Percentiles rank a stretch among this genome's conserved stretches.
Conservation (phyloP, 1,140 invertebrate genomes). For the Drosophila kurseongensis region DNA sequence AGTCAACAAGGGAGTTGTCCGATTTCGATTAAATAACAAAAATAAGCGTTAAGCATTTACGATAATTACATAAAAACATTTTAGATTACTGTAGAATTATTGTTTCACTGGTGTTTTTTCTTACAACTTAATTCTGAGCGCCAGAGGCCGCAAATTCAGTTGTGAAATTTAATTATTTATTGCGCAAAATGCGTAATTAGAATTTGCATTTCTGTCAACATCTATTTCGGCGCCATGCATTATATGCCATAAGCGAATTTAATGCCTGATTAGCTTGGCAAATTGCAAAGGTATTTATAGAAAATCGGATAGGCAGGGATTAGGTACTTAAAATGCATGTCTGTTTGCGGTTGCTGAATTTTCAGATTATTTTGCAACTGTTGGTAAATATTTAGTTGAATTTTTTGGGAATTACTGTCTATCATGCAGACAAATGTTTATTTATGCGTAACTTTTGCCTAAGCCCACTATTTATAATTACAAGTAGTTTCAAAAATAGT, state of each 20-base stretch:
- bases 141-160: constrained; percentile 30
- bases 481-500: constrained; percentile 27
- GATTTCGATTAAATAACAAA: constrained; percentile 21
- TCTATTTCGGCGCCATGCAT: constrained; percentile 46
- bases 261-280: constrained; percentile 71
- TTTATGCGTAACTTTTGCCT: constrained; percentile 36
- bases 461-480: constrained; percentile 53
- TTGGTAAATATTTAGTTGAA: constrained; percentile 42
- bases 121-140: constrained; percentile 2
- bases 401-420: constrained; percentile 11
- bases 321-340: constrained; percentile 39
- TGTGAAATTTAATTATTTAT: constrained; percentile 65
- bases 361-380: constrained; percentile 13
- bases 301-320: constrained; percentile 8
- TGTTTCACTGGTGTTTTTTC: neutral
- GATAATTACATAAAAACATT: constrained; percentile 35
- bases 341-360: constrained; percentile 30
- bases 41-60: constrained; percentile 33
- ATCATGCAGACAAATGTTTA: constrained; percentile 30
- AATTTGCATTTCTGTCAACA: constrained; percentile 74
- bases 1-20: constrained; percentile 14
- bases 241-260: constrained; percentile 67
- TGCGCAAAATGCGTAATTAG: constrained; percentile 47
- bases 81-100: constrained; percentile 15
- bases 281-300: constrained; percentile 44